Base-by-base conservation (phyloP, 2,888 invertebrate species). In the Seira musarum region DNA sequence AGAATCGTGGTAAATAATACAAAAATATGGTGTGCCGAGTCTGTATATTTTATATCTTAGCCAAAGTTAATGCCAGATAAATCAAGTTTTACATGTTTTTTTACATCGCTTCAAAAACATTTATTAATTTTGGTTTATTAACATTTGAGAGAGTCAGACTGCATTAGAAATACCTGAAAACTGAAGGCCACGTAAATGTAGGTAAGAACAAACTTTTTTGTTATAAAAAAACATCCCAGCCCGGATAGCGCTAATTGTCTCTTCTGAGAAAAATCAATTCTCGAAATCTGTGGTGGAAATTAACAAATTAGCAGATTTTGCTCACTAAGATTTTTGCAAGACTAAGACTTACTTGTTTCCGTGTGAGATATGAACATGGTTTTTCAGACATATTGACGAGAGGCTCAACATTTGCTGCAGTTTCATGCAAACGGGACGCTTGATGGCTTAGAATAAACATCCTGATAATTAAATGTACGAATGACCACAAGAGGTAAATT, bases 121-220 rank as follows among this genome's bases (percentile, higher is more conserved):
- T n/a, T n/a, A n/a, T n/a, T n/a, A n/a, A n/a, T n/a, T n/a, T n/a
- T n/a, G n/a, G n/a, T n/a, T n/a, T n/a, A n/a, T n/a, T 64, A 24
- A 19, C 21, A 24, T 22, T 64, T 68, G 19, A 68, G 2, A 2
- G 8, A 10, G 22, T 68, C 53, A 1, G 70, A 70, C n/a, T 70
- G 70, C 19, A 60, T 57, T 19, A 70, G 70, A 30, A 70, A 70
- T 5, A 70, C 60, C 19, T 70, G 53, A 21, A 70, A 70, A 49
- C 60, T 70, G 19, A 70, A 70, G 2, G 70, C 70, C 10, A 70
- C 70, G 19, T 70, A 70, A 19, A 70, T 60, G 2, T 60, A 21
- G 1, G 70, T 70, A 1, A 70, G 70, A 10, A 70, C 5, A 22
- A 70, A 70, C 5, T 30, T 25, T 60, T 70, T 70, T 5, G 70